Conservation (phyloP, 2,113 vertebrate genomes). For the Phaethon lepturus region DNA sequence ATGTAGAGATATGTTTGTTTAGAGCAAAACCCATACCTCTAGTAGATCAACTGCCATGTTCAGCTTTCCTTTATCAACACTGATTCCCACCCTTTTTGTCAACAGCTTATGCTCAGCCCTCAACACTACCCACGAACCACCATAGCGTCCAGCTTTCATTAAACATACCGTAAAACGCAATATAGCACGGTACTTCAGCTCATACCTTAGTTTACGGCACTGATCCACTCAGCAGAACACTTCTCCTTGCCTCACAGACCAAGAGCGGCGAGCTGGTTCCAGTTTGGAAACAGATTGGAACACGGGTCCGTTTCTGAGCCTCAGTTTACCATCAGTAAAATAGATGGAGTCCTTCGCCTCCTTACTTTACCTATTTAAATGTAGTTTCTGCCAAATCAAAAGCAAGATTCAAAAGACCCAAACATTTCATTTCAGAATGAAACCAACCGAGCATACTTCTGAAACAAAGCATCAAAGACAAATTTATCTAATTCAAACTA, state of each 20-base stretch:
- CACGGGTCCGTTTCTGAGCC: neutral
- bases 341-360: neutral
- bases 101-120: neutral
- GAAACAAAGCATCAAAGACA: neutral
- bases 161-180: neutral
- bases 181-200: too few relatives aligned
- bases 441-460: neutral
- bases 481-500: neutral
- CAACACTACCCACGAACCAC: neutral
- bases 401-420: neutral
- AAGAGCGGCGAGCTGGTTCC: neutral
- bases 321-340: neutral
- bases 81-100: neutral
- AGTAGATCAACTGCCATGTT: neutral
- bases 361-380: neutral
- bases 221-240: neutral
- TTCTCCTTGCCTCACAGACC: neutral
- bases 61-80: neutral
- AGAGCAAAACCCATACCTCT: neutral
- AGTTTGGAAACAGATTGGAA: neutral
- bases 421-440: neutral
- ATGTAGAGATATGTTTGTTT: neutral
- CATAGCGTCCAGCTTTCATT: neutral
- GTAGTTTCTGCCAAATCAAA: neutral
- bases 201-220: neutral